Percentiles rank a stretch among this genome's conserved stretches.
Evolutionary conservation across 2,797 vertebrate species (phyloP).

Genomic region (Neoniphon sammara): DNA sequence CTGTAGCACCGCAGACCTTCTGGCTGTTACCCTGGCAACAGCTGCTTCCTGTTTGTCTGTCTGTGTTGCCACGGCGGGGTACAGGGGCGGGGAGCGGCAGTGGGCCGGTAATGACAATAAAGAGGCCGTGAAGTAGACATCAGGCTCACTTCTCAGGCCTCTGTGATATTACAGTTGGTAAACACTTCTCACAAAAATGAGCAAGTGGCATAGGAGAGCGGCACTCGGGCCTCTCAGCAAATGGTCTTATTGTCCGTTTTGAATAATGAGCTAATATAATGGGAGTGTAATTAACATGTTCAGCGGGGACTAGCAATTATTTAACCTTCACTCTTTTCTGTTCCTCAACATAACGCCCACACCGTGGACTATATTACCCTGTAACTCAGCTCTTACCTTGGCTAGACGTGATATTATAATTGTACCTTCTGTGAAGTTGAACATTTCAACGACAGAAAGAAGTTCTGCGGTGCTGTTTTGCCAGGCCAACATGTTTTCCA

Average conservation of each 20-base stretch:
- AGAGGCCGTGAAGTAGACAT: constrained; percentile 49
- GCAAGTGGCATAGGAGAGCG: not conserved
- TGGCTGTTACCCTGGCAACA: constrained; percentile 85
- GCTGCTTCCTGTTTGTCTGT: constrained; percentile 85
- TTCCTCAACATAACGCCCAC: constrained; percentile 10
- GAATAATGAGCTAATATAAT: not conserved
- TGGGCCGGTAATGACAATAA: constrained; percentile 37
- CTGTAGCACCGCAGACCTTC: constrained; percentile 67
- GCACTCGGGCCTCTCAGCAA: not conserved
- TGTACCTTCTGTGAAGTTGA: constrained; percentile 10
- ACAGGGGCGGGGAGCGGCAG: constrained; percentile 27
- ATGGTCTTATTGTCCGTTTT: not conserved
- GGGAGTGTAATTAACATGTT: constrained; percentile 9
- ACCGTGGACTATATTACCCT: not conserved
- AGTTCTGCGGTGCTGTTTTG: not conserved
- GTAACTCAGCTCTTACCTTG: not conserved
- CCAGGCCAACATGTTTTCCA: constrained; percentile 1
- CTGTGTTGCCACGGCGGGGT: constrained; percentile 69
- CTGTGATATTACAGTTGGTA: not conserved
- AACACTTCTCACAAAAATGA: constrained; percentile 32
- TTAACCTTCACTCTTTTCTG: not conserved
- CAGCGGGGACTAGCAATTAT: constrained; percentile 18
- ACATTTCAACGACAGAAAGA: constrained; percentile 19
- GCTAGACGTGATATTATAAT: not conserved
- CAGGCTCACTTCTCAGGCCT: constrained; percentile 15